Evolutionary conservation across 1,140 invertebrate species (phyloP).

Genomic region (Cherax quadricarinatus): DNA sequence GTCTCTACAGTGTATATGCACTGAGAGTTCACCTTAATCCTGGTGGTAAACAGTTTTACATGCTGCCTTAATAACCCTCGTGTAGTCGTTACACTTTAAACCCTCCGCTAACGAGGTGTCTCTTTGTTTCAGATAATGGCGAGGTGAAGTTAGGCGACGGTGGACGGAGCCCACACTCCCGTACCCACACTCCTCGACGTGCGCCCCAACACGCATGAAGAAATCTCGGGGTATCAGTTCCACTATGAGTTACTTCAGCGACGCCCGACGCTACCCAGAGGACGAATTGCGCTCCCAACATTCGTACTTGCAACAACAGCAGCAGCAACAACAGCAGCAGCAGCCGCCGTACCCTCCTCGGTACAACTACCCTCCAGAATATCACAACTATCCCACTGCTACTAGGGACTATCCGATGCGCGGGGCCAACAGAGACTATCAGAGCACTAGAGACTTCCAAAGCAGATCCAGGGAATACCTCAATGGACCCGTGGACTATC

Average conservation of each 20-base stretch:
- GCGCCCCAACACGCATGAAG: constrained; percentile 9
- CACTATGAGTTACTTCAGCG: constrained; percentile 45
- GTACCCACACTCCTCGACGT: no score
- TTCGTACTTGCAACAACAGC: not conserved
- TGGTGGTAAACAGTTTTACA: no score
- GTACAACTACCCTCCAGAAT: constrained; percentile 32
- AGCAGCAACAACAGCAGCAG: not conserved
- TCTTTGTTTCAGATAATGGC: not conserved
- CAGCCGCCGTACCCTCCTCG: not conserved
- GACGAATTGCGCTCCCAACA: not conserved
- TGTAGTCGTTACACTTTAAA: no score
- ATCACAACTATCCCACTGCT: constrained; percentile 57
- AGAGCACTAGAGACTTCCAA: not conserved
- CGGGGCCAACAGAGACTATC: constrained; percentile 27
- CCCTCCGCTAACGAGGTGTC: no score
- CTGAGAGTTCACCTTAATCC: no score
- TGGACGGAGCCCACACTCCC: not conserved
- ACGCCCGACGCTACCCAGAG: not conserved
- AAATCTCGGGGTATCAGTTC: constrained; percentile 39
- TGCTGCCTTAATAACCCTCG: no score
- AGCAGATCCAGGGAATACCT: not conserved
- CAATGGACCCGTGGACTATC: constrained; percentile 14
- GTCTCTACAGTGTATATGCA: no score
- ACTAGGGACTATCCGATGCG: constrained; percentile 50
- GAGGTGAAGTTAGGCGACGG: not conserved